Evolutionary conservation across 2,113 vertebrate genomes (phyloP).

Genomic region (Chaetodon trifascialis): DNA sequence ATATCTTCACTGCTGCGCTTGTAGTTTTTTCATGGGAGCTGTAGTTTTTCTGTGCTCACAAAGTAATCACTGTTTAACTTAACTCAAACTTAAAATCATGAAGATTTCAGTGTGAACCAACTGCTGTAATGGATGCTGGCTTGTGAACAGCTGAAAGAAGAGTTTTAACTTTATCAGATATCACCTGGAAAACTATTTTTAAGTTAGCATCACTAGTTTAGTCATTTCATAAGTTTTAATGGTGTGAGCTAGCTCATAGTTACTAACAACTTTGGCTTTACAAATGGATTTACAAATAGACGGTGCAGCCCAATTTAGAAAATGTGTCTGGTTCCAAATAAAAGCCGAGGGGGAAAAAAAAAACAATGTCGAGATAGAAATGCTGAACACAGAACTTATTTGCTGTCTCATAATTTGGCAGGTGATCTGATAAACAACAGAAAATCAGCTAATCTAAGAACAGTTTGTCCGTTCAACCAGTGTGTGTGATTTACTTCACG

Average conservation of each 20-base stretch:
- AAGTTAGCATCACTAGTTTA: not conserved
- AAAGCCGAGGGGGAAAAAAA: not conserved
- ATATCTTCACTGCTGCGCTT: too few relatives aligned
- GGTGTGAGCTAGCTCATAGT: too few relatives aligned
- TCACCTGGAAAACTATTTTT: not conserved
- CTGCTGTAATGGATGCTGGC: too few relatives aligned
- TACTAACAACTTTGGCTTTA: too few relatives aligned
- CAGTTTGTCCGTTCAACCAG: not conserved
- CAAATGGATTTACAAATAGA: not conserved
- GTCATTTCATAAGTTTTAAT: not conserved
- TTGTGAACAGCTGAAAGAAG: too few relatives aligned
- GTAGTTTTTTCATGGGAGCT: too few relatives aligned
- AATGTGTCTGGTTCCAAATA: not conserved
- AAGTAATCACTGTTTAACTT: too few relatives aligned
- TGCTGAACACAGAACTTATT: not conserved
- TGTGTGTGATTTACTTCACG: not conserved
- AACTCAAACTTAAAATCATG: too few relatives aligned
- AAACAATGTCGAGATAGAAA: not conserved
- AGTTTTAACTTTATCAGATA: too few relatives aligned
- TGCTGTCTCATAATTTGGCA: not conserved
- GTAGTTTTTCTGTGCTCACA: too few relatives aligned
- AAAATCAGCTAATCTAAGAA: not conserved
- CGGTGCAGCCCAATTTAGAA: not conserved
- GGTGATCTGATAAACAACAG: not conserved
- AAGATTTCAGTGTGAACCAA: too few relatives aligned